Conservation (phyloP, 2,888 invertebrate genomes). For the Calliopum simillimum region DNA sequence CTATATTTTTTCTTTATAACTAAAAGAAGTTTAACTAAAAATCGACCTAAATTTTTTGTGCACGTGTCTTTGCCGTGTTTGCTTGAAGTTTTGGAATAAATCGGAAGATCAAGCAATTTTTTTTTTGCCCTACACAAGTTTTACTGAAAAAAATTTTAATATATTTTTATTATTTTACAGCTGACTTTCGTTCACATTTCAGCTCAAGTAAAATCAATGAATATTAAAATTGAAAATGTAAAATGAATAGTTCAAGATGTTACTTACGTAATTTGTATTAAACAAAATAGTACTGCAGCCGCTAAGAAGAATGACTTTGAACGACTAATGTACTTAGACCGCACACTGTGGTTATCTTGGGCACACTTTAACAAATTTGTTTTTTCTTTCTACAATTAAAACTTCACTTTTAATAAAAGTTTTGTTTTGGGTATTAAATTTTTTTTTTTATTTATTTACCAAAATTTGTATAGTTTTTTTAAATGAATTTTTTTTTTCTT, state of each 20-base stretch:
- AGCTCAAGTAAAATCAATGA: background rate
- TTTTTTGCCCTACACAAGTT: too few relatives aligned
- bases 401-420: background rate
- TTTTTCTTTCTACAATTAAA: constrained; percentile 2
- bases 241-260: constrained; percentile 25
- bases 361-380: too few relatives aligned
- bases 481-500: constrained; percentile 4
- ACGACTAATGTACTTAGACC: too few relatives aligned
- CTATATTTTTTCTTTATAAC: too few relatives aligned
- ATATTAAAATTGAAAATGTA: constrained; percentile 16
- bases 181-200: background rate
- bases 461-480: background rate
- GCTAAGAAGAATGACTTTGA: too few relatives aligned
- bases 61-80: too few relatives aligned
- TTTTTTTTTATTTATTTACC: background rate
- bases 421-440: background rate
- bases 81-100: background rate
- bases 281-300: too few relatives aligned
- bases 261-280: too few relatives aligned
- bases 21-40: too few relatives aligned
- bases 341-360: too few relatives aligned
- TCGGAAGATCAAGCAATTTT: background rate
- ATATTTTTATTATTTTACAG: background rate
- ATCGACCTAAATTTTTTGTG: too few relatives aligned
- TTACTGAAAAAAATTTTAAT: too few relatives aligned